These are phyloP conservation scores for Delphinapterus leucas DNA, from an alignment of 2,113 vertebrate species.

Conservation along the genomic window DNA sequence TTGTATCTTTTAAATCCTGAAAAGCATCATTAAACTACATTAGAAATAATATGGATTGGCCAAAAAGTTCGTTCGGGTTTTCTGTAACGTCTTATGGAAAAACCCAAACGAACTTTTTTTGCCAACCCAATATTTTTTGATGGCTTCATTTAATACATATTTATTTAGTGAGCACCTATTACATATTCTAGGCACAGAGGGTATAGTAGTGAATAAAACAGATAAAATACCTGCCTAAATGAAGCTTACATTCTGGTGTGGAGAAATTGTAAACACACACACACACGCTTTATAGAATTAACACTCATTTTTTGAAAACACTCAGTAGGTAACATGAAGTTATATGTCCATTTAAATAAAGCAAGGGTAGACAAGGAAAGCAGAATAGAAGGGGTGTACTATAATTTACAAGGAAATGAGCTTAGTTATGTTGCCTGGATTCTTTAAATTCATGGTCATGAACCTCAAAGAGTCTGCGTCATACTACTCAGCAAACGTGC, in stretches of 20 bases:
- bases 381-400: not conserved
- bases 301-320: not conserved
- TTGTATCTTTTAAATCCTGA: not conserved
- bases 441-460: not conserved
- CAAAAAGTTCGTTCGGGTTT: no score
- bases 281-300: not conserved
- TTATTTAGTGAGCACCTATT: not conserved
- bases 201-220: not conserved
- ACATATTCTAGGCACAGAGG: not conserved
- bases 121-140: not conserved
- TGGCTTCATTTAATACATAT: not conserved
- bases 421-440: no score
- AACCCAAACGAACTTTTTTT: no score
- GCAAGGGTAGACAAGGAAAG: not conserved
- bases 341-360: not conserved
- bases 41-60: not conserved
- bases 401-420: accelerated
- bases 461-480: accelerated
- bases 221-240: not conserved
- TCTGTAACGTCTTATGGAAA: no score
- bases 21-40: not conserved
- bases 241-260: not conserved
- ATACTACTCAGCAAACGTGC: not conserved
- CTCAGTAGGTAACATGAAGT: not conserved
- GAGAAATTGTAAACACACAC: not conserved